Evolutionary conservation across 2,797 vertebrate genomes (phyloP).

Genomic region (Ambastaia sidthimunki): DNA sequence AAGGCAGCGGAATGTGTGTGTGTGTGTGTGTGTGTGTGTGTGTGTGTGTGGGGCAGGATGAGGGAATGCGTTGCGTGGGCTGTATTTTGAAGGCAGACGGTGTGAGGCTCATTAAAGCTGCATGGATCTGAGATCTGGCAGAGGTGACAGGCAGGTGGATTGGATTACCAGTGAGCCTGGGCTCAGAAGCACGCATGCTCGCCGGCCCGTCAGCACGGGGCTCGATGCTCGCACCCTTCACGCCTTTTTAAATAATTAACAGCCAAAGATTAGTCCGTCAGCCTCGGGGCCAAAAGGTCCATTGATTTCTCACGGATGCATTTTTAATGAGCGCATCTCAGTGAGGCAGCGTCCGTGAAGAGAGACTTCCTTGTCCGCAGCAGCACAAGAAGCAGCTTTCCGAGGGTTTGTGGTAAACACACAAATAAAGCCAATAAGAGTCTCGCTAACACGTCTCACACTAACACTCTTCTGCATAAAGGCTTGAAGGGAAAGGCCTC

Average conservation of each 20-base stretch:
- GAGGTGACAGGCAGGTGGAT: slow-evolving; percentile 68
- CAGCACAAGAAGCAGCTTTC: slow-evolving; percentile 51
- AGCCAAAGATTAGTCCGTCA: slow-evolving; percentile 78
- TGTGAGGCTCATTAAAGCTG: slow-evolving; percentile 78
- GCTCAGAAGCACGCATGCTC: slow-evolving; percentile 49
- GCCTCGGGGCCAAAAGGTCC: slow-evolving; percentile 74
- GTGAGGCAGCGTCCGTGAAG: slow-evolving; percentile 77
- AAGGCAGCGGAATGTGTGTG: not conserved
- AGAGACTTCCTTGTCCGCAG: slow-evolving; percentile 44
- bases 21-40: too few species aligned
- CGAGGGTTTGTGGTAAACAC: slow-evolving; percentile 75
- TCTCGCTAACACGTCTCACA: slow-evolving; percentile 56
- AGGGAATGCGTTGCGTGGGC: slow-evolving; percentile 13
- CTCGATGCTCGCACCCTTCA: slow-evolving; percentile 51
- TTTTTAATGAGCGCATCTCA: slow-evolving; percentile 83
- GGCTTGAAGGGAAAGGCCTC: slow-evolving; percentile 54
- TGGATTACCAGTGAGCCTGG: slow-evolving; percentile 57
- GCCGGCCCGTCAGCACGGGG: slow-evolving; percentile 42
- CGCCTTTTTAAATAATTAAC: slow-evolving; percentile 81
- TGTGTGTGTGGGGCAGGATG: slow-evolving; percentile 19
- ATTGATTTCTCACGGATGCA: slow-evolving; percentile 79
- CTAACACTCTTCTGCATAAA: slow-evolving; percentile 42
- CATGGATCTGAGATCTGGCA: slow-evolving; percentile 68
- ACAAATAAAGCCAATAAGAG: slow-evolving; percentile 69
- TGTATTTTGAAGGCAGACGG: slow-evolving; percentile 45